Evolutionary conservation across 2,888 invertebrate species (phyloP).

Genomic region (Papilio elwesi): DNA sequence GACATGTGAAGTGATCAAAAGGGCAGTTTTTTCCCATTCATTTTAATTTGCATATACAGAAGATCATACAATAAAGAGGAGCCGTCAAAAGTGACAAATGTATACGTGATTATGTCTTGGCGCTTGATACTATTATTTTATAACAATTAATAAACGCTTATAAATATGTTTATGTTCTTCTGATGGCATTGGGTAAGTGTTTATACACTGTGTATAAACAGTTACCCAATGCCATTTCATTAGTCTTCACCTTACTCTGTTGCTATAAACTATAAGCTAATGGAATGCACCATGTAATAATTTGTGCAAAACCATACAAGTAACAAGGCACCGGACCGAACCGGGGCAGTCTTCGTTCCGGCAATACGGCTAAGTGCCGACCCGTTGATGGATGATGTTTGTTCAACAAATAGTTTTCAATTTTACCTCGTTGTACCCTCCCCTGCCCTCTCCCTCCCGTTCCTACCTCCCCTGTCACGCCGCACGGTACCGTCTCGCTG

Average conservation of each 20-base stretch:
- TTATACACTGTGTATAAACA: neutral
- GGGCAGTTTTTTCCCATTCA: too few relatives aligned
- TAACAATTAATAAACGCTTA: too few relatives aligned
- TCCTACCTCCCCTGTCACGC: constrained; percentile 42
- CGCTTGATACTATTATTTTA: too few relatives aligned
- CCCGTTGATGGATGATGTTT: constrained; percentile 79
- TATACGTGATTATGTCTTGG: too few relatives aligned
- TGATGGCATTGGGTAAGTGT: too few relatives aligned
- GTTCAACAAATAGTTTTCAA: constrained; percentile 79
- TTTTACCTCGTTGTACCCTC: constrained; percentile 62
- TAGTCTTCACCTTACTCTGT: neutral
- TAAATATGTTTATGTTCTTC: too few relatives aligned
- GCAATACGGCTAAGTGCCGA: constrained; percentile 74
- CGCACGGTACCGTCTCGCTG: constrained; percentile 29
- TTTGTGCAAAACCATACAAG: constrained; percentile 32
- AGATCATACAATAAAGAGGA: too few relatives aligned
- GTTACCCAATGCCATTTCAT: neutral
- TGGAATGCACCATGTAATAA: constrained; percentile 12
- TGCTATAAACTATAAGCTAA: neutral
- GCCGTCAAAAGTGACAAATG: too few relatives aligned
- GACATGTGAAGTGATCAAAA: too few relatives aligned
- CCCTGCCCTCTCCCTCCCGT: constrained; percentile 30
- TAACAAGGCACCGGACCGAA: constrained; percentile 30
- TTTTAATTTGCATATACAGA: too few relatives aligned
- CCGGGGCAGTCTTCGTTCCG: constrained; percentile 52